Conservation (phyloP, 1,140 invertebrate genomes). For the Arion vulgaris region DNA sequence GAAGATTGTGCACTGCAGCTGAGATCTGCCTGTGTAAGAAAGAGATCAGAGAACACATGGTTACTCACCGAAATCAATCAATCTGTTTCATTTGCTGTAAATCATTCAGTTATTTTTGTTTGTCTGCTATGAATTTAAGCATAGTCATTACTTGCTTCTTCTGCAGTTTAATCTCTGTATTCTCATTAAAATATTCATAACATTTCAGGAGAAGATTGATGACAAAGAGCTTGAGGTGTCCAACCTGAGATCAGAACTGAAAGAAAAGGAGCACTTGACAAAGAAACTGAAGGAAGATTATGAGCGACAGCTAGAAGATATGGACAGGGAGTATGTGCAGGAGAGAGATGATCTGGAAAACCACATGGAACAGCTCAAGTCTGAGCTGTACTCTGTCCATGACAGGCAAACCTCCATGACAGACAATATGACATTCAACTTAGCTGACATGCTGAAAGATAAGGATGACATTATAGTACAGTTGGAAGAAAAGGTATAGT, state of each 20-base stretch:
- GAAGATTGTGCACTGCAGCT: too few relatives aligned
- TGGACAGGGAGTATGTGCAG: conserved; percentile 60
- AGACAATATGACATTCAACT: conserved; percentile 59
- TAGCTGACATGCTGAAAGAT: conserved; percentile 60
- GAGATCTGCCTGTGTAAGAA: too few relatives aligned
- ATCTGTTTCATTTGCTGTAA: too few relatives aligned
- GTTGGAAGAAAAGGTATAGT: conserved; percentile 61
- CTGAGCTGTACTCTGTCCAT: conserved; percentile 53
- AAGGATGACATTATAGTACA: conserved; percentile 68
- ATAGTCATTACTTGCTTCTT: too few relatives aligned
- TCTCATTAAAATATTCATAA: not conserved
- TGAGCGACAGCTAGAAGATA: conserved; percentile 58
- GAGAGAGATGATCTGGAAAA: conserved; percentile 66
- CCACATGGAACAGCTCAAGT: conserved; percentile 63
- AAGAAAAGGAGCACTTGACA: conserved; percentile 57
- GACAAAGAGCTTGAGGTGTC: conserved; percentile 56
- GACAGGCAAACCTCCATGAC: conserved; percentile 55
- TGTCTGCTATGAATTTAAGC: too few relatives aligned
- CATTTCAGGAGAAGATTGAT: conserved; percentile 55
- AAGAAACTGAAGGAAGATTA: conserved; percentile 59
- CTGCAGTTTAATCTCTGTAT: too few relatives aligned
- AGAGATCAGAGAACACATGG: too few relatives aligned
- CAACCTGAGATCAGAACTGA: conserved; percentile 50
- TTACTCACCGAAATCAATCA: too few relatives aligned
- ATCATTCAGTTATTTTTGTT: too few relatives aligned